Evolutionary conservation across 2,113 vertebrate species (phyloP).

Genomic region (Penelope pileata): DNA sequence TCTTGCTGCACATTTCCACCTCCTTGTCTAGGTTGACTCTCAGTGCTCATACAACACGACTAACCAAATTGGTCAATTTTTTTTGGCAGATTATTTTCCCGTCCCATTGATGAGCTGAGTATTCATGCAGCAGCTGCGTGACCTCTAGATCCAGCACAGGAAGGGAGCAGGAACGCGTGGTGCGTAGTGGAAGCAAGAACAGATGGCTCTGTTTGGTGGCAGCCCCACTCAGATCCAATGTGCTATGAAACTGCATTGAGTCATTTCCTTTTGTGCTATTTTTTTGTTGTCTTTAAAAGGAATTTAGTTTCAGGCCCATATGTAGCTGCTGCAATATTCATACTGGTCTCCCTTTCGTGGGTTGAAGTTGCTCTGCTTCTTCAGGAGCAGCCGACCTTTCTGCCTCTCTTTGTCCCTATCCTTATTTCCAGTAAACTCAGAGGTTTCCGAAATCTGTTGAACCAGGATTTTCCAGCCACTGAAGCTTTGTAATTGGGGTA

Average conservation of each 20-base stretch:
- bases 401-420: background rate
- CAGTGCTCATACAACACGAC: background rate
- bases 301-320: background rate
- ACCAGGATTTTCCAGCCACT: background rate
- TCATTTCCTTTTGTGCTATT: background rate
- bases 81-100: background rate
- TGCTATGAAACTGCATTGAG: background rate
- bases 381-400: background rate
- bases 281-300: background rate
- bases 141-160: background rate
- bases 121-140: background rate
- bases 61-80: background rate
- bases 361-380: background rate
- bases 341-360: background rate
- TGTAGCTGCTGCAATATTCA: background rate
- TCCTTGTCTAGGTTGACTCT: background rate
- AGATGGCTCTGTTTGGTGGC: background rate
- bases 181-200: background rate
- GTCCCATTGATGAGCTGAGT: background rate
- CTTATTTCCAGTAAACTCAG: background rate
- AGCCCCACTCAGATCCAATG: background rate
- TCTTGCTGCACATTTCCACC: rapidly evolving
- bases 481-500: background rate
- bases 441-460: background rate
- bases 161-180: background rate